Evolutionary conservation across 1,140 invertebrate genomes (phyloP), one percentile per base, ranked within the genome.

Genomic region (Brachystomella parvula): DNA sequence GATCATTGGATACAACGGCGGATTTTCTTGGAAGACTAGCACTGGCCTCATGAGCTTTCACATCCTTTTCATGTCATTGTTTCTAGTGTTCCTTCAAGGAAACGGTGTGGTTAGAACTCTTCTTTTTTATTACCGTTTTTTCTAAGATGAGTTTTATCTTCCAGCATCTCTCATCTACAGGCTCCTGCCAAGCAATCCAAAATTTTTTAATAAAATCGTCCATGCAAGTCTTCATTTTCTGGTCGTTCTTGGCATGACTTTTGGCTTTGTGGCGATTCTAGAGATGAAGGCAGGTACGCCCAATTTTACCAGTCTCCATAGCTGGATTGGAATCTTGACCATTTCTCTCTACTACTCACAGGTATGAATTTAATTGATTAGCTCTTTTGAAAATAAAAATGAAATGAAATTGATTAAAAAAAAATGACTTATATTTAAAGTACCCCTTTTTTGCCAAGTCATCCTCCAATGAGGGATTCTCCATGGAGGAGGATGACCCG

Each of bases 301-400:
- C 0, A 47, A 73, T 53, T 71, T 73, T 57, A 66, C 59, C 59
- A 68, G 33, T 2, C 31, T 71, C 19, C 72, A 73, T 64, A 73
- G 72, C 58, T 73, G 72, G 66, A 6, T 30, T 17, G 57, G 57
- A 29, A 28, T 30, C 30, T 29, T 31, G 49, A 53, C 49, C 15
- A 15, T 53, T 6, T 15, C 12, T 26, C 21, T 9, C 49, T 53
- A 19, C 49, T 53, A 53, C 21, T 15, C 21, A 6, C 49, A 53
- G 21, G 49, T 53, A 53, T 53, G 21, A 53, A 12, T 6, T 24
- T 6, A 53, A 15, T n/a, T n/a, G n/a, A n/a, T n/a, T n/a, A n/a
- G n/a, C n/a, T n/a, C n/a, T n/a, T n/a, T n/a, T n/a, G n/a, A 53
- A 53, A 53, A 9, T 19, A 39, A 19, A 61, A 49, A 19, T 39